Evolutionary conservation across 2,797 vertebrate genomes (phyloP).

Genomic region (Sphenodon punctatus): DNA sequence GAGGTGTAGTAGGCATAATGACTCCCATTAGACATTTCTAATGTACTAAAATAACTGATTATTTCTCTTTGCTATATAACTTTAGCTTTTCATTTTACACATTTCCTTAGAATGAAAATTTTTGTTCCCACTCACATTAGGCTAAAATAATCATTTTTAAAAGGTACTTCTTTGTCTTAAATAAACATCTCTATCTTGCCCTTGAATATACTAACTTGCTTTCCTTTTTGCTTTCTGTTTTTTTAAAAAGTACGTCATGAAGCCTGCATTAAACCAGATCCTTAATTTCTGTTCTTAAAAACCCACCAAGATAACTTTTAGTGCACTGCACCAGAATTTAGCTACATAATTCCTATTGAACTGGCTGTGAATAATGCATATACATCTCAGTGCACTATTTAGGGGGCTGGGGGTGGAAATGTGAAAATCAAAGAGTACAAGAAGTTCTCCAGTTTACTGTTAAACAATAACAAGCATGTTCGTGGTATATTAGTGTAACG

Average conservation of each 20-base stretch:
- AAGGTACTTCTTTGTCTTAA: neutral
- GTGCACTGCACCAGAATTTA: neutral
- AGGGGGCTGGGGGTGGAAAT: neutral
- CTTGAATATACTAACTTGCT: neutral
- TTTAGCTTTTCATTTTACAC: neutral
- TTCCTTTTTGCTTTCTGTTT: neutral
- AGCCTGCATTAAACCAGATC: neutral
- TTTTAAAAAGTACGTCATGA: rapidly evolving
- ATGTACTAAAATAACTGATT: neutral
- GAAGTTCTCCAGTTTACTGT: neutral
- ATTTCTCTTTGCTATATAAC: neutral
- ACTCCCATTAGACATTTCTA: neutral
- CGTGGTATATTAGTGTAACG: rapidly evolving
- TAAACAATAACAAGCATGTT: neutral
- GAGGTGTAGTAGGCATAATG: neutral
- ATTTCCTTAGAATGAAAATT: neutral
- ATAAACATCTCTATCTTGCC: neutral
- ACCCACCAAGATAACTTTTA: neutral
- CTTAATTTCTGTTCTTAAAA: neutral
- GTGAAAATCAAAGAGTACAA: neutral
- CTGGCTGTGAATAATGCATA: neutral
- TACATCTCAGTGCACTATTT: neutral
- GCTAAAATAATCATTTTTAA: neutral
- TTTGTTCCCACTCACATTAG: neutral
- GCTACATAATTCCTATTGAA: neutral